A percentile compares a stretch with the other conserved stretches of the same genome.
These are phyloP conservation scores for Thymelicus lineola DNA, from an alignment of 2,888 invertebrate genomes.

Conservation along the genomic window DNA sequence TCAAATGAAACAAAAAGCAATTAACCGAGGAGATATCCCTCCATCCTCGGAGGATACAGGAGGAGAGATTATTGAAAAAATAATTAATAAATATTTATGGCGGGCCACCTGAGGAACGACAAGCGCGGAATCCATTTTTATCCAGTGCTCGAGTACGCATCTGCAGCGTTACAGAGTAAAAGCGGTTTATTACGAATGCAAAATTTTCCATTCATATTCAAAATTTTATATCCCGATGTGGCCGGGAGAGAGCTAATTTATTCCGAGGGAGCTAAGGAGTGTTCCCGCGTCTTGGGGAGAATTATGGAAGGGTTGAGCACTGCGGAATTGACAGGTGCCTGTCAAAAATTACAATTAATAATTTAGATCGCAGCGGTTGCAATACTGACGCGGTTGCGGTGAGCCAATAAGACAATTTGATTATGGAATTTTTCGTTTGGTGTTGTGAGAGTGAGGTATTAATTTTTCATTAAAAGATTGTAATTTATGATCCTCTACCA, in stretches of 20 bases:
- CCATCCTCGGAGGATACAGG: conserved; percentile 75
- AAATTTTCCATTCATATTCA: conserved; percentile 96
- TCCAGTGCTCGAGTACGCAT: conserved; percentile 76
- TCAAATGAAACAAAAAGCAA: conserved; percentile 85
- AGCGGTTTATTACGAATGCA: conserved; percentile 93
- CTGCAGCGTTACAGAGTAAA: conserved; percentile 79
- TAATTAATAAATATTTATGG: conserved; percentile 86
- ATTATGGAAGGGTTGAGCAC: conserved; percentile 81
- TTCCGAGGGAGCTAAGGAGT: conserved; percentile 85
- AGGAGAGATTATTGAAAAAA: conserved; percentile 85
- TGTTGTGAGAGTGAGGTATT: neutral
- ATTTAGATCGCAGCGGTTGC: conserved; percentile 75
- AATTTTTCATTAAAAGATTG: neutral
- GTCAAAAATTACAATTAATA: conserved; percentile 85
- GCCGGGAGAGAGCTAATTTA: conserved; percentile 90
- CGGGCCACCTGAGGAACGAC: conserved; percentile 81
- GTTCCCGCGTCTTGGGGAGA: conserved; percentile 80
- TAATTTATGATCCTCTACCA: no score
- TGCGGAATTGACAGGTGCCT: conserved; percentile 84
- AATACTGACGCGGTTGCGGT: conserved; percentile 43
- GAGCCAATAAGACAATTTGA: conserved; percentile 25
- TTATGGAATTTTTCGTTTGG: conserved; percentile 6
- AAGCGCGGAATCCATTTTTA: conserved; percentile 74
- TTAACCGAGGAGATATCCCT: conserved; percentile 82
- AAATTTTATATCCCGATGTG: conserved; percentile 93